Evolutionary conservation across 2,888 invertebrate species (phyloP).

Genomic region (Augochlorella aurata): DNA sequence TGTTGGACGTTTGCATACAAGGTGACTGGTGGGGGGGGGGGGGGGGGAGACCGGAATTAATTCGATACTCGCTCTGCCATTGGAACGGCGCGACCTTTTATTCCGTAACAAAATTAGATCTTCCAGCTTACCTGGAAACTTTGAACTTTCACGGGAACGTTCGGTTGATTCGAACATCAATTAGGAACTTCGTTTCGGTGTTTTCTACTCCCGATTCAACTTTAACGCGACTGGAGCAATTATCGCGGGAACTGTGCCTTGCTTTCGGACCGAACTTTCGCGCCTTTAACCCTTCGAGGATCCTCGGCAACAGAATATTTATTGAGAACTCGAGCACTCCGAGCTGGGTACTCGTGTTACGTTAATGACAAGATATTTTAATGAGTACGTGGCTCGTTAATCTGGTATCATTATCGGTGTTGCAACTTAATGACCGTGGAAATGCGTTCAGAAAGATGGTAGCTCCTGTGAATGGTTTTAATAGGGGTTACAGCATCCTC

Average conservation of each 20-base stretch:
- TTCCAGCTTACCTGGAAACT: neutral
- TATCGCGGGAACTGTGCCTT: neutral
- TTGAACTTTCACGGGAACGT: neutral
- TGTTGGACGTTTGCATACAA: too few relatives aligned
- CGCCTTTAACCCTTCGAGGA: neutral
- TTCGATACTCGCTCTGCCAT: slow-evolving; percentile 31
- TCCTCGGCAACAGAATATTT: slow-evolving; percentile 2
- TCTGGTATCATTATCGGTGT: neutral
- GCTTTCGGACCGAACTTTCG: neutral
- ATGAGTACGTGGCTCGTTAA: neutral
- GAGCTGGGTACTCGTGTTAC: neutral
- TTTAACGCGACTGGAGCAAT: slow-evolving; percentile 3
- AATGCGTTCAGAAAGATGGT: neutral
- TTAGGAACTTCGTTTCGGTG: slow-evolving; percentile 15
- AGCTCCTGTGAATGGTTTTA: too few relatives aligned
- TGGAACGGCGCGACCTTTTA: slow-evolving; percentile 55
- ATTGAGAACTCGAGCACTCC: neutral
- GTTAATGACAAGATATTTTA: neutral
- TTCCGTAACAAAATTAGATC: slow-evolving; percentile 60
- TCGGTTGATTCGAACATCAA: slow-evolving; percentile 10
- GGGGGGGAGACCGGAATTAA: slow-evolving; percentile 19
- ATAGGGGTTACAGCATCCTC: too few relatives aligned
- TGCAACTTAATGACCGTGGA: too few relatives aligned
- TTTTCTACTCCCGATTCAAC: slow-evolving; percentile 22
- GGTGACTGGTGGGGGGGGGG: neutral